These are phyloP conservation scores for Hypercompe scribonia DNA, from an alignment of 2,888 invertebrate species.

Conservation along the genomic window DNA sequence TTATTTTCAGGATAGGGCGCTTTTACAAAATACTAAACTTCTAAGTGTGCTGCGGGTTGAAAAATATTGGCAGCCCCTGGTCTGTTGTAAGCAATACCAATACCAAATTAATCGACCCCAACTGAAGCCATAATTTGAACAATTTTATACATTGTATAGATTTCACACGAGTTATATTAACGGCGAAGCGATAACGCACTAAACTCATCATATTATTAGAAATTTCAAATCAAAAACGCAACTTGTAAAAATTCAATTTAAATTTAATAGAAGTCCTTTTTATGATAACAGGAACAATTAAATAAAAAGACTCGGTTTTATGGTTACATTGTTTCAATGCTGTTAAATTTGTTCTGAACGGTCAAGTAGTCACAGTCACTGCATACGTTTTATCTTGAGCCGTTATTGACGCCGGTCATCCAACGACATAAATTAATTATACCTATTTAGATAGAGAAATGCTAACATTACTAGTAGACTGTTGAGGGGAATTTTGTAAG, in stretches of 20 bases:
- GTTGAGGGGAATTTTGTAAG: conserved; percentile 7
- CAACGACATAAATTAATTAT: conserved; percentile 43
- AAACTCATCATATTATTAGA: neutral
- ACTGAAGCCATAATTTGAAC: neutral
- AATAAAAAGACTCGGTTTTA: neutral
- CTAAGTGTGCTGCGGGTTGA: too few species aligned
- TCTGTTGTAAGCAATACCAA: neutral
- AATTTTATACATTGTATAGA: neutral
- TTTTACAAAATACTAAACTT: too few species aligned
- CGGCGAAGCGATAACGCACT: neutral
- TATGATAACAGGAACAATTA: neutral
- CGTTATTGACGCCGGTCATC: conserved; percentile 35
- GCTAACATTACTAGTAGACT: conserved; percentile 8
- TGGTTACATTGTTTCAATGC: neutral
- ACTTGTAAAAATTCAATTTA: neutral
- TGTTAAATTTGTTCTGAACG: conserved; percentile 3
- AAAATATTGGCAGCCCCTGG: too few species aligned
- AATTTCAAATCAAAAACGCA: neutral
- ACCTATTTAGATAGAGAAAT: conserved; percentile 25
- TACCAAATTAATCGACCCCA: neutral
- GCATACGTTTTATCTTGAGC: conserved; percentile 35
- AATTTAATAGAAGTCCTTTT: neutral
- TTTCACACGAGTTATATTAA: too few species aligned
- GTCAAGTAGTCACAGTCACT: conserved; percentile 26
- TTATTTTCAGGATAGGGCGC: too few species aligned